Evolutionary conservation across 2,888 invertebrate species (phyloP).

Genomic region (Gryllus longicercus): DNA sequence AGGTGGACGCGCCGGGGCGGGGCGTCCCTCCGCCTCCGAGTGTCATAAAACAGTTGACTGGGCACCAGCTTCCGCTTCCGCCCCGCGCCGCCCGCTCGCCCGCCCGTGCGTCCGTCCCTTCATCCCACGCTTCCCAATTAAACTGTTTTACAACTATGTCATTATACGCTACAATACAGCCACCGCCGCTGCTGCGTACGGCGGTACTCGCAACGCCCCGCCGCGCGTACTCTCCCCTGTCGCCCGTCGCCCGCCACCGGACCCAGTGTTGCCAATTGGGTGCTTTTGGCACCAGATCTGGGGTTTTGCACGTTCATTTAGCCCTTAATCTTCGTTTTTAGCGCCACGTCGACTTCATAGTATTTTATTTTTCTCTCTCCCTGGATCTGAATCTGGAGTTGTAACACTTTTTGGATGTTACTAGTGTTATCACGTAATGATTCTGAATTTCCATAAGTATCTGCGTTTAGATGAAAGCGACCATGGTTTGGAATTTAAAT

Average conservation of each 20-base stretch:
- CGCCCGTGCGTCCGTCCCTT: not conserved
- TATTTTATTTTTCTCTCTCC: too few relatives aligned
- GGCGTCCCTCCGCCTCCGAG: not conserved
- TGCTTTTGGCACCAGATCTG: too few relatives aligned
- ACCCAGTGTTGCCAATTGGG: too few relatives aligned
- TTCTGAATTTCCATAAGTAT: too few relatives aligned
- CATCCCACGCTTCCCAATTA: not conserved
- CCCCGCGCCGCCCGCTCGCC: not conserved
- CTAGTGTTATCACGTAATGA: too few relatives aligned
- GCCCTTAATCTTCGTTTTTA: not conserved
- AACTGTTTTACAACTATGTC: constrained; percentile 17
- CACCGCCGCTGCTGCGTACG: not conserved
- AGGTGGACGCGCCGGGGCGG: too few relatives aligned
- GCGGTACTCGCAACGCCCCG: not conserved
- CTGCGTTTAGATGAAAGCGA: too few relatives aligned
- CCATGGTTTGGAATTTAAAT: too few relatives aligned
- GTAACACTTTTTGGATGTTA: too few relatives aligned
- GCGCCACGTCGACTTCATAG: not conserved
- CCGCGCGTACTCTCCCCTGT: too few relatives aligned
- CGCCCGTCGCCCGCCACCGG: too few relatives aligned
- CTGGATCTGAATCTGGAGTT: too few relatives aligned
- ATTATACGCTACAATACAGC: constrained; percentile 17
- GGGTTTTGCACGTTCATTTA: not conserved
- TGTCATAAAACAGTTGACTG: constrained; percentile 17
- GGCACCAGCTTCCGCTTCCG: not conserved